Evolutionary conservation across 2,888 invertebrate species (phyloP), one percentile per base, ranked within the genome.

Genomic region (Mythimna albipuncta): DNA sequence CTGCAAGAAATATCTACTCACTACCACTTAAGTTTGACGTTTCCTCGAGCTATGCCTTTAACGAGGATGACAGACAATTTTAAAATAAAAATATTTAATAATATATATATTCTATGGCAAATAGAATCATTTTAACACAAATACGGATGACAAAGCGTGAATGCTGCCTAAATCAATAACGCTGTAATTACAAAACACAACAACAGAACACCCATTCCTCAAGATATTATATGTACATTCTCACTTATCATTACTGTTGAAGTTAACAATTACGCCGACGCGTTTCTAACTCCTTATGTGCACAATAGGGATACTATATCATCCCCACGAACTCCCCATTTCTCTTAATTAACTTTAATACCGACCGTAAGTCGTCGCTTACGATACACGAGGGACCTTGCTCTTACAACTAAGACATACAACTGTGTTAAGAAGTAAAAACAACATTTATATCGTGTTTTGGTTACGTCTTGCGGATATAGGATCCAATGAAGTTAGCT

Each of bases 261-360:
- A 58, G n/a, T 57, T n/a, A 72, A 63, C 57, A 72, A 75, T 52
- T 26, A 72, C 26, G 26, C 44, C 13, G 13, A 26, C 47, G 6
- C 35, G 5, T 38, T 47, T 16, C 13, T n/a, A 44, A 69, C 35
- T 64, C 50, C 26, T 63, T 21, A 13, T 50, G 62, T 72, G 55
- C 55, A 76, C 80, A 55, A 80, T 19, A 80, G 64, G 16, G 44
- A 62, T 52, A 38, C 44, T 74, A 65, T 69, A 66, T 81, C 78
- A 81, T 75, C 35, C 38, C 50, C 69, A 69, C 55, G 59, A 83
- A 57, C 58, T 58, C 32, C 54, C 50, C 26, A 72, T 80, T 72
- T 55, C 72, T 79, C 83, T 72, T 72, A 80, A 80, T 80, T 80
- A 83, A 69, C 63, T 83, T 64, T 72, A 83, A 80, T 72, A 79